Percentiles rank a stretch among this genome's conserved stretches.
Evolutionary conservation across 1,140 invertebrate species (phyloP).

Genomic region (Holotrichia oblita): DNA sequence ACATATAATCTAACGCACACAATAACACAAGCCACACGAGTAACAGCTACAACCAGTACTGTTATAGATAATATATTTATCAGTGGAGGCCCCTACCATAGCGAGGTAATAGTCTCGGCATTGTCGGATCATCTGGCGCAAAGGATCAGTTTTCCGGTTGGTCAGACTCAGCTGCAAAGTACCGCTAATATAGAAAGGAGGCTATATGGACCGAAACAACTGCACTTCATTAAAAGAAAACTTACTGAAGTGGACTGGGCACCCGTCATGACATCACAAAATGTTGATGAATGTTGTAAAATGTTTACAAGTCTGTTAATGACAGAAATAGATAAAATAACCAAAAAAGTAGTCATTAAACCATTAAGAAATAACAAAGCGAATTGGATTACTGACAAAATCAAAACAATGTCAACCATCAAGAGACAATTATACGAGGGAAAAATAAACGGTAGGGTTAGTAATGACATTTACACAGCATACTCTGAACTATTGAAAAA

Average conservation of each 20-base stretch:
- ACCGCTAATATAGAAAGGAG: background rate
- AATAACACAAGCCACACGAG: background rate
- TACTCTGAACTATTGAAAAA: background rate
- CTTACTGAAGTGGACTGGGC: background rate
- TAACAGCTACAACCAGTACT: background rate
- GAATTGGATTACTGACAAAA: slow-evolving; percentile 21
- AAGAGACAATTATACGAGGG: slow-evolving; percentile 31
- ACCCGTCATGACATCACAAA: background rate
- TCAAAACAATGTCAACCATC: background rate
- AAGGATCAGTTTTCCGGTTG: background rate
- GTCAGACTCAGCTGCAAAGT: background rate
- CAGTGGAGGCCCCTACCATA: background rate
- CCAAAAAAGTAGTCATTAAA: background rate
- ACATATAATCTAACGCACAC: background rate
- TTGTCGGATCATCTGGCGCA: slow-evolving; percentile 17
- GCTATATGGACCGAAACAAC: background rate
- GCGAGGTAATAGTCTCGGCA: slow-evolving; percentile 7
- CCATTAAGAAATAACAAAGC: background rate
- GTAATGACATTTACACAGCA: background rate
- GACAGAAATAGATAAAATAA: slow-evolving; percentile 16
- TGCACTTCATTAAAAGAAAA: background rate
- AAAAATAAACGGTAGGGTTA: background rate
- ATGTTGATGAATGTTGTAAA: background rate
- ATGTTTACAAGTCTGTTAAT: slow-evolving; percentile 1
- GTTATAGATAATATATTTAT: slow-evolving; percentile 16